Percentiles rank a stretch among this genome's conserved stretches.
These are phyloP conservation scores for Ceratina australensis DNA, from an alignment of 1,140 invertebrate species.

Conservation along the genomic window DNA sequence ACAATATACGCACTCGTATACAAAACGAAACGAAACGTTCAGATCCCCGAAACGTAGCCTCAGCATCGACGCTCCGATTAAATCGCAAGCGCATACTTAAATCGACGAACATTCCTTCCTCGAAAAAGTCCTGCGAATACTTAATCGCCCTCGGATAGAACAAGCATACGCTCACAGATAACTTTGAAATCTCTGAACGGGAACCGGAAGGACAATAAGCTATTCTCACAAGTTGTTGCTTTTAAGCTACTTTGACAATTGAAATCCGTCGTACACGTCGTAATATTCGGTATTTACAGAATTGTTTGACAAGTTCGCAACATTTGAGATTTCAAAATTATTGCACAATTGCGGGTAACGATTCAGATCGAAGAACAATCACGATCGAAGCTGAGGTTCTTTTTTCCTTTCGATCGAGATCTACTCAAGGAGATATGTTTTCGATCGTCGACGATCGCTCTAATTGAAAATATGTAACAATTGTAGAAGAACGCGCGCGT, in stretches of 20 bases:
- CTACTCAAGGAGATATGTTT: not conserved
- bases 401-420: not conserved
- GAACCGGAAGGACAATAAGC: no score
- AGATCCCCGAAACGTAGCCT: not conserved
- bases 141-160: no score
- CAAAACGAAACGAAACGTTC: not conserved
- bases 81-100: not conserved
- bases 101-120: no score
- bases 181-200: no score
- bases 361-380: not conserved
- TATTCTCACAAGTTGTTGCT: no score
- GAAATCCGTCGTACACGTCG: not conserved
- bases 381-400: not conserved
- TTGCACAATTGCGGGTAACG: not conserved
- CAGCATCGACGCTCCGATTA: not conserved
- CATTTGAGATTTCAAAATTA: conserved; percentile 6
- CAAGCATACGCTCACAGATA: no score
- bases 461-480: conserved; percentile 25
- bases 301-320: not conserved
- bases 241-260: not conserved
- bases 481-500: conserved; percentile 33
- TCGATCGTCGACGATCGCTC: conserved; percentile 41
- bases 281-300: conserved; percentile 26
- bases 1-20: not conserved
- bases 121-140: no score